A percentile compares a stretch with the other conserved stretches of the same genome.
These are phyloP conservation scores for Pedicia rivosa DNA, from an alignment of 2,888 invertebrate species.

Conservation along the genomic window DNA sequence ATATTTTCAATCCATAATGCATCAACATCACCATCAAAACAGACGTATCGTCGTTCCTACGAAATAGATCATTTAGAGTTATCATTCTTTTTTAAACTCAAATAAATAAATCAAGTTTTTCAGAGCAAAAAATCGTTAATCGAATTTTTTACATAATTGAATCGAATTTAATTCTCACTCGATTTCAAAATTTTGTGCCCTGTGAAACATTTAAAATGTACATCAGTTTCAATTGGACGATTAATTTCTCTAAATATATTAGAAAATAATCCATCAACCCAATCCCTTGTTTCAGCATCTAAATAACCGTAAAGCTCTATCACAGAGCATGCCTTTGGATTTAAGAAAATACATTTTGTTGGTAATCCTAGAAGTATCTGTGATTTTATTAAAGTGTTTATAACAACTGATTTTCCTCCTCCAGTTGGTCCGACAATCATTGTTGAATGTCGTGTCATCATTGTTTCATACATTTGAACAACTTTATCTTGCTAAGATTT, in stretches of 20 bases:
- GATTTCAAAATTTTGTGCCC: too few species aligned
- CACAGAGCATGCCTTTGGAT: slow-evolving; percentile 84
- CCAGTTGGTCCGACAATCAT: slow-evolving; percentile 91
- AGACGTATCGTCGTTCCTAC: slow-evolving; percentile 62
- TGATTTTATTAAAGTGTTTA: slow-evolving; percentile 59
- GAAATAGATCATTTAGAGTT: too few species aligned
- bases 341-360: slow-evolving; percentile 66
- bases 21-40: slow-evolving; percentile 90
- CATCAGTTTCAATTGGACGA: slow-evolving; percentile 39
- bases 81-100: too few species aligned
- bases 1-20: slow-evolving; percentile 94
- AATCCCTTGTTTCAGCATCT: slow-evolving; percentile 73
- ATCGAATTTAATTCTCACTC: too few species aligned
- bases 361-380: slow-evolving; percentile 58
- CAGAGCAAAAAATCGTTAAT: too few species aligned
- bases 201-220: too few species aligned
- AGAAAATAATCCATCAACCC: slow-evolving; percentile 85
- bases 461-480: slow-evolving; percentile 82
- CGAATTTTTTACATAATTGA: too few species aligned
- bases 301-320: slow-evolving; percentile 78
- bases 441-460: slow-evolving; percentile 85
- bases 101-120: too few species aligned
- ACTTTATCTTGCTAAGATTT: slow-evolving; percentile 60
- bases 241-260: slow-evolving; percentile 86
- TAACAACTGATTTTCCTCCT: slow-evolving; percentile 79